Conservation (phyloP, 2,113 vertebrate genomes). For the Myotis yumanensis region DNA sequence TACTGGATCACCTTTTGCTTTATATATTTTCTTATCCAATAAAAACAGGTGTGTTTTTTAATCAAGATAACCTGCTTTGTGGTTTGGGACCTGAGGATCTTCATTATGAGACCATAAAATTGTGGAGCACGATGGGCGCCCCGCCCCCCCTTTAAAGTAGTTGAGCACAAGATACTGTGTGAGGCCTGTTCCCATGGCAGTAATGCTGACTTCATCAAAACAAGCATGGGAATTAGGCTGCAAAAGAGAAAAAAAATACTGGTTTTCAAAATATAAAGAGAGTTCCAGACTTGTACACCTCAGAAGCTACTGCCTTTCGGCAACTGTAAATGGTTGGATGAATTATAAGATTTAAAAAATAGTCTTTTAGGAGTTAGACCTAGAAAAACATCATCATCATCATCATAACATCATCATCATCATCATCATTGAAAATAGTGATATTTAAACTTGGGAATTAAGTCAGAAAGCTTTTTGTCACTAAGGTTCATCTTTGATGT, state of each 20-base stretch:
- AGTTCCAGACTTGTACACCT: not conserved
- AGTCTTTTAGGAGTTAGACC: not conserved
- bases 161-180: not conserved
- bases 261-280: not conserved
- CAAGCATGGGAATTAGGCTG: not conserved
- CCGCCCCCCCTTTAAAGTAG: slow-evolving; percentile 2
- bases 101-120: slow-evolving; percentile 36
- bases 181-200: not conserved
- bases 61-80: slow-evolving; percentile 14
- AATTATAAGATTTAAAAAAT: slow-evolving; percentile 13
- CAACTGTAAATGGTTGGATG: not conserved
- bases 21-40: slow-evolving; percentile 17
- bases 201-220: not conserved
- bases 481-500: not conserved
- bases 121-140: not conserved
- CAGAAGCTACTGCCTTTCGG: slow-evolving; percentile 16
- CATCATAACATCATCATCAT: not conserved
- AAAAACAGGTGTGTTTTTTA: not conserved
- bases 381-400: not conserved
- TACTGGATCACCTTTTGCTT: not conserved
- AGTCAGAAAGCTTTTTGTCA: not conserved
- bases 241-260: not conserved
- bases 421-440: not conserved
- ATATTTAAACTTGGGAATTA: slow-evolving; percentile 42
- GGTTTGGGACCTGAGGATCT: slow-evolving; percentile 22